A percentile compares a stretch with the other conserved stretches of the same genome.
Conservation (phyloP, 2,888 invertebrate genomes). For the Drosophila lacicola region DNA sequence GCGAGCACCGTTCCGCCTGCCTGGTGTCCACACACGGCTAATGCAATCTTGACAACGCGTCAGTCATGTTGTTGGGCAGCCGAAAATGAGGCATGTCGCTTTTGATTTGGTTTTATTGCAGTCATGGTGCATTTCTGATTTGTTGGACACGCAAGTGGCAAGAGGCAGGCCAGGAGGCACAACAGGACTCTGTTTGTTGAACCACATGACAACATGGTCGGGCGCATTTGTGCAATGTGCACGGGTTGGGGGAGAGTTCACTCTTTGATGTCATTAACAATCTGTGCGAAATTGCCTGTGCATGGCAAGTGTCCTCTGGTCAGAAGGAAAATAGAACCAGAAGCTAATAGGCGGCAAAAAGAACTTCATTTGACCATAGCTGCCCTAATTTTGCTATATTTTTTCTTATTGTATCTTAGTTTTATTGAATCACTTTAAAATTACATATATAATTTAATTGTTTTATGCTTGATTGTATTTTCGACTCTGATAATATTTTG, state of each 20-base stretch:
- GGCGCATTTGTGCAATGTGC: neutral
- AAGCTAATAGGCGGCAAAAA: neutral
- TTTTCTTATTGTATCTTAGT: neutral
- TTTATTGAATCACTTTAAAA: neutral
- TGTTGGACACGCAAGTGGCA: conserved; percentile 24
- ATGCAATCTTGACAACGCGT: conserved; percentile 77
- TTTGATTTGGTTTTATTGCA: conserved; percentile 72
- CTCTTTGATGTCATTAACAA: conserved; percentile 39
- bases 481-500: neutral
- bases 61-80: conserved; percentile 46
- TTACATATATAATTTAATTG: neutral
- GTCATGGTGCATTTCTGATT: conserved; percentile 64
- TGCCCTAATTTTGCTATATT: neutral
- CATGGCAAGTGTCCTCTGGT: neutral
- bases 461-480: neutral
- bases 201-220: conserved; percentile 36
- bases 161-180: neutral
- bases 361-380: neutral
- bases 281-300: conserved; percentile 33
- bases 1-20: conserved; percentile 1
- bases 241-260: conserved; percentile 4
- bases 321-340: neutral
- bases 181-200: conserved; percentile 52
- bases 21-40: conserved; percentile 55
- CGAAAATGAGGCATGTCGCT: conserved; percentile 79